These are phyloP conservation scores for Chalcis sispes DNA, from an alignment of 2,888 invertebrate genomes.

Conservation along the genomic window DNA sequence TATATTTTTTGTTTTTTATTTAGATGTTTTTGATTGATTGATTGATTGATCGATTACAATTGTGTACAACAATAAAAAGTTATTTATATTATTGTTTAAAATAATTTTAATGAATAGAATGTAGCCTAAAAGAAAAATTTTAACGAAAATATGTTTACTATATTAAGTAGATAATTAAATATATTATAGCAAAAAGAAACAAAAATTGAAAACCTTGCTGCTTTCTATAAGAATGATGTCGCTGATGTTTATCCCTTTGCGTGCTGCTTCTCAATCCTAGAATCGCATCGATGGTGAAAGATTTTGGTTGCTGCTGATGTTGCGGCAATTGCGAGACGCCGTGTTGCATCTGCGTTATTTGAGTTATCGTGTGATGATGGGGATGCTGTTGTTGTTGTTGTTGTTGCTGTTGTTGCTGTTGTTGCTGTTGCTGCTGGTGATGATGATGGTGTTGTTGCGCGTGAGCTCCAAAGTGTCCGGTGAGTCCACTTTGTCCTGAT, in stretches of 20 bases:
- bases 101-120: no score
- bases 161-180: no score
- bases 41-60: no score
- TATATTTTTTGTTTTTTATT: no score
- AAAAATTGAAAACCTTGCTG: slow-evolving; percentile 62
- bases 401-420: slow-evolving; percentile 58
- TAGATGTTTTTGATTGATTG: no score
- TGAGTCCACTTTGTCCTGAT: slow-evolving; percentile 56
- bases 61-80: no score
- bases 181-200: slow-evolving; percentile 60
- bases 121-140: no score
- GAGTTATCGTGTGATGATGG: slow-evolving; percentile 60
- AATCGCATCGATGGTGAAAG: slow-evolving; percentile 93
- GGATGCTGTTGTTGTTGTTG: slow-evolving; percentile 58
- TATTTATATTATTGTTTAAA: no score
- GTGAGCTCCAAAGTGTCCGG: slow-evolving; percentile 43
- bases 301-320: slow-evolving; percentile 79
- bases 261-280: slow-evolving; percentile 81
- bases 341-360: slow-evolving; percentile 62
- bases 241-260: slow-evolving; percentile 70
- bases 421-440: slow-evolving; percentile 61
- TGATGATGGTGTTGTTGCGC: slow-evolving; percentile 58
- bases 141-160: no score
- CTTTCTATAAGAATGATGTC: slow-evolving; percentile 69
- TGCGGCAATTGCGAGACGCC: slow-evolving; percentile 67